Evolutionary conservation across 2,113 vertebrate species (phyloP).

Genomic region (Malurus melanocephalus): DNA sequence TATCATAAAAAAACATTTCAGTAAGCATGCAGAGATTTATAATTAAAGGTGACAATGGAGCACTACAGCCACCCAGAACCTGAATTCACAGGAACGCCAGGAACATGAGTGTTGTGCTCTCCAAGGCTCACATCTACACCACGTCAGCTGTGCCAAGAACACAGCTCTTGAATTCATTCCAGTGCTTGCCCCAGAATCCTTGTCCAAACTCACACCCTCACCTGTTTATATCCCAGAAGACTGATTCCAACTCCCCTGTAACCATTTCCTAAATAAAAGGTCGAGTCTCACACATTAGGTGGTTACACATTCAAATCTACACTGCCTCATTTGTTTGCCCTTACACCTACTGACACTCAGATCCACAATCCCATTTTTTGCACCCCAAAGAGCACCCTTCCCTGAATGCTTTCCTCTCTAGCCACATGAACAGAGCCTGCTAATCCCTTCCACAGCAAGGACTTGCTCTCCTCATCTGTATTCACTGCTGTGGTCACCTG

Average conservation of each 20-base stretch:
- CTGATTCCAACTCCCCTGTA: not conserved
- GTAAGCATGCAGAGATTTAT: not conserved
- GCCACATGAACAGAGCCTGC: not conserved
- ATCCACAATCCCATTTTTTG: not conserved
- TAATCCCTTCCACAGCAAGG: not conserved
- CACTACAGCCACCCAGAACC: not conserved
- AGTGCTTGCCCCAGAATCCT: not conserved
- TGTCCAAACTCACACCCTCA: not conserved
- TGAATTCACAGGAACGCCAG: fast-evolving
- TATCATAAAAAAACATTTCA: not conserved
- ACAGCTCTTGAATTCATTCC: not conserved
- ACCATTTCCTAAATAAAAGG: not conserved
- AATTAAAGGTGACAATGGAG: not conserved
- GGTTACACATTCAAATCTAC: not conserved
- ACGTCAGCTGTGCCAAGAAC: not conserved
- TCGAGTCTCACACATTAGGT: fast-evolving
- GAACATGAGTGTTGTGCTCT: not conserved
- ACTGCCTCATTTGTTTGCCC: not conserved
- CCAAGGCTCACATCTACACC: not conserved
- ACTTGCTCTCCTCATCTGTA: not conserved
- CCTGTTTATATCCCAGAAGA: not conserved
- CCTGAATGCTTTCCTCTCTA: not conserved
- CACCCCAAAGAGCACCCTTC: not conserved
- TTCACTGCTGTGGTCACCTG: not conserved
- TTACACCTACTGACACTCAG: not conserved